phyloP scores from a whole-genome alignment of 2,888 invertebrate species.

The Eremobia ochroleuca region DNA sequence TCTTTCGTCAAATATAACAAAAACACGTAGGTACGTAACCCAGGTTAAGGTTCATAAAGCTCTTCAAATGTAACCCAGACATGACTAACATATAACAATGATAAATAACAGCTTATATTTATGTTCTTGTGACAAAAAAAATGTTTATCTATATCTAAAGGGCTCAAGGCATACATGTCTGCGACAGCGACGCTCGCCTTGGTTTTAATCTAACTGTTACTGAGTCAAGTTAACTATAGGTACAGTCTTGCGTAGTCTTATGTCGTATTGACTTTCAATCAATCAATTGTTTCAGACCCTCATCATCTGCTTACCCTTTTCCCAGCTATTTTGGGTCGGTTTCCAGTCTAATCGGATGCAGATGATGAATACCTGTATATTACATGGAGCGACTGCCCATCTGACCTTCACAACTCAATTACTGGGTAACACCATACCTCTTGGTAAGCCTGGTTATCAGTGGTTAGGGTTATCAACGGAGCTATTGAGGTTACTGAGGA shows the following conservation, averaged over 20 bases:
- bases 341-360: background rate
- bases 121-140: constrained; percentile 23
- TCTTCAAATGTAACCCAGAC: constrained; percentile 24
- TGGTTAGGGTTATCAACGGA: background rate
- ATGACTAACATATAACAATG: constrained; percentile 12
- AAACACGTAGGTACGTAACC: constrained; percentile 2
- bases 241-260: background rate
- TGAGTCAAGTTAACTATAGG: background rate
- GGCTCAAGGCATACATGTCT: constrained; percentile 51
- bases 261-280: background rate
- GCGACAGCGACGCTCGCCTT: constrained; percentile 24
- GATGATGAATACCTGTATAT: background rate
- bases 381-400: background rate
- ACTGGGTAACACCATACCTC: background rate
- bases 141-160: constrained; percentile 16
- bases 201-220: constrained; percentile 35
- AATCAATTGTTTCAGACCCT: background rate
- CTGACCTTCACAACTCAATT: background rate
- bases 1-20: background rate
- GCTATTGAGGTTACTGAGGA: background rate
- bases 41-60: background rate
- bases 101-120: constrained; percentile 17
- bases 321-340: background rate
- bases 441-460: background rate
- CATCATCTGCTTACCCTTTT: background rate